Conservation (phyloP, 1,140 invertebrate genomes). For the Lanistes nyassanus region DNA sequence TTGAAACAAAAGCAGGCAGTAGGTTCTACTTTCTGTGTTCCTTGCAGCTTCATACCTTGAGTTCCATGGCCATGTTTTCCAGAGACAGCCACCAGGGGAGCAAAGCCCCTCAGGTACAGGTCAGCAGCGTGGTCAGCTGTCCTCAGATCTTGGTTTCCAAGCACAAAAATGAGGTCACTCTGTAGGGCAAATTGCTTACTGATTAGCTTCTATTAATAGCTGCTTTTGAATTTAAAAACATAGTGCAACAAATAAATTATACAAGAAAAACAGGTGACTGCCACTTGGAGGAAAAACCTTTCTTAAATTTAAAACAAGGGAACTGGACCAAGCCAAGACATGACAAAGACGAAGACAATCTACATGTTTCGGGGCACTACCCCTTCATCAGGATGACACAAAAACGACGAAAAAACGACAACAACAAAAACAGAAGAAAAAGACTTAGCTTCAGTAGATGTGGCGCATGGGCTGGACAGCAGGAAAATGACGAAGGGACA, state of each 20-base stretch:
- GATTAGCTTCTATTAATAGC: neutral
- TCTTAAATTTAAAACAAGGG: too few species aligned
- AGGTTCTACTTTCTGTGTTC: neutral
- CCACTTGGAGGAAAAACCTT: too few species aligned
- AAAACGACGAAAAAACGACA: too few species aligned
- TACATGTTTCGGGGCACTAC: too few species aligned
- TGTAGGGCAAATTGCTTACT: slow-evolving; percentile 26
- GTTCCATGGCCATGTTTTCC: slow-evolving; percentile 52
- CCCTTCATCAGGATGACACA: too few species aligned
- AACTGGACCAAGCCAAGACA: neutral
- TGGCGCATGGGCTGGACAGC: too few species aligned
- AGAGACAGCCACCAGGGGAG: slow-evolving; percentile 48
- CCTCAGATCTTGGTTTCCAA: slow-evolving; percentile 51
- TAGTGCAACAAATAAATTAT: neutral
- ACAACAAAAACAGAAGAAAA: too few species aligned
- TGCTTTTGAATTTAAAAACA: neutral
- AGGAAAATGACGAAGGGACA: too few species aligned
- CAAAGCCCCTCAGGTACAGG: slow-evolving; percentile 43
- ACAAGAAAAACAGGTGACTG: too few species aligned
- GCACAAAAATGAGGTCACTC: slow-evolving; percentile 53
- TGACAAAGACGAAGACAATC: too few species aligned
- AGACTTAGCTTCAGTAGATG: too few species aligned
- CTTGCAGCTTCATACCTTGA: slow-evolving; percentile 33
- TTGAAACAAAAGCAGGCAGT: too few species aligned
- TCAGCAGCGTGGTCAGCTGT: slow-evolving; percentile 46